A percentile compares a stretch with the other conserved stretches of the same genome.
These are phyloP conservation scores for Steinernema hermaphroditum DNA, from an alignment of 2,888 invertebrate species.

Conservation along the genomic window DNA sequence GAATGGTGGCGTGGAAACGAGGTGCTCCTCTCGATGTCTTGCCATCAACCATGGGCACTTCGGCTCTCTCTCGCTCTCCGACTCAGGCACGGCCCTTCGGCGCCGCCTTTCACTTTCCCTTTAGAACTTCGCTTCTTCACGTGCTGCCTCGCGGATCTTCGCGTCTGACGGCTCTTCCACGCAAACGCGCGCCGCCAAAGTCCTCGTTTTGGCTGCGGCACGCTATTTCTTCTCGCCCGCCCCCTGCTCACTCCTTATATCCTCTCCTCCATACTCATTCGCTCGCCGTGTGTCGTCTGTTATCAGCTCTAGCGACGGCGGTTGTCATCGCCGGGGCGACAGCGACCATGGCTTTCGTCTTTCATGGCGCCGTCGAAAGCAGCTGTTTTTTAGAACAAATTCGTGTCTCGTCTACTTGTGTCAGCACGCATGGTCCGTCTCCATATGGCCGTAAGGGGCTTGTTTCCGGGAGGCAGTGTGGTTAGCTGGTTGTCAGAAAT, in stretches of 20 bases:
- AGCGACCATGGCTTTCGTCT: conserved; percentile 23
- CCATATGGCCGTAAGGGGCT: neutral
- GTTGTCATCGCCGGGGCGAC: conserved; percentile 27
- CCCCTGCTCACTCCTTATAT: conserved; percentile 31
- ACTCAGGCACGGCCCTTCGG: neutral
- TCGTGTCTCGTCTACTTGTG: conserved; percentile 12
- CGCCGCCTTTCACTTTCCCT: neutral
- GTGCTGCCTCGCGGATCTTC: conserved; percentile 22
- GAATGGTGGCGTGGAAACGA: neutral
- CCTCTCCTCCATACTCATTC: conserved; percentile 31
- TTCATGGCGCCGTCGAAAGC: conserved; percentile 14
- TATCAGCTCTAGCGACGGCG: conserved; percentile 29
- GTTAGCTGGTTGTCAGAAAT: conserved; percentile 41
- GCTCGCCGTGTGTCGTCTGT: conserved; percentile 29
- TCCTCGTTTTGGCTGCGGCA: conserved; percentile 31
- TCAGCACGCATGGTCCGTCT: neutral
- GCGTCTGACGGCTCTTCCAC: conserved; percentile 24
- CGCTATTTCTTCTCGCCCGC: conserved; percentile 29
- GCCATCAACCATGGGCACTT: neutral
- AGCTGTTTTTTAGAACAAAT: conserved; percentile 24
- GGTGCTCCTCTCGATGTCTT: neutral
- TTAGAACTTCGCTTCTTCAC: conserved; percentile 1
- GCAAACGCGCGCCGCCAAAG: conserved; percentile 11
- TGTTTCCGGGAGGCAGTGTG: conserved; percentile 41
- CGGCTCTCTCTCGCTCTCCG: neutral